Conservation (phyloP, 2,888 invertebrate species). For the Macrophya alboannulata region DNA sequence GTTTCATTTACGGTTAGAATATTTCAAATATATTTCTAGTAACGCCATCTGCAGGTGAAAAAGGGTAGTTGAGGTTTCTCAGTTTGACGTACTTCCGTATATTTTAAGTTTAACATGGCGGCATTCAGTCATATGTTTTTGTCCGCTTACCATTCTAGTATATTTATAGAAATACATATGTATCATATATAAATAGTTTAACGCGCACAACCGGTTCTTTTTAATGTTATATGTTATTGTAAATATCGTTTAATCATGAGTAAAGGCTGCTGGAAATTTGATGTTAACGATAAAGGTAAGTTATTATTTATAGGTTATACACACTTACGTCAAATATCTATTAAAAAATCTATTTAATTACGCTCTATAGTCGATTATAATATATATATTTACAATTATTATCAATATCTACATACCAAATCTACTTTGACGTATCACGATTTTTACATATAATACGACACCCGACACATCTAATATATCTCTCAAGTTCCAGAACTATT, state of each 20-base stretch:
- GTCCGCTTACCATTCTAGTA: slow-evolving; percentile 62
- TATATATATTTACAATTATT: neutral
- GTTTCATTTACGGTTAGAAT: slow-evolving; percentile 25
- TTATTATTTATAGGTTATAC: slow-evolving; percentile 55
- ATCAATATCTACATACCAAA: neutral
- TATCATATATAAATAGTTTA: slow-evolving; percentile 66
- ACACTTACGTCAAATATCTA: slow-evolving; percentile 41
- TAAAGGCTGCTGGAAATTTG: slow-evolving; percentile 76
- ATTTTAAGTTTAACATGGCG: slow-evolving; percentile 37
- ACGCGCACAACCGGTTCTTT: slow-evolving; percentile 57
- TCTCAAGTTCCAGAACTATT: neutral
- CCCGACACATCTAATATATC: neutral
- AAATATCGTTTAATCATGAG: slow-evolving; percentile 69
- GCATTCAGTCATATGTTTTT: slow-evolving; percentile 41
- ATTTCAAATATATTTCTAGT: slow-evolving; percentile 8
- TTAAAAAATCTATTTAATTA: neutral
- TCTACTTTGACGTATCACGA: neutral
- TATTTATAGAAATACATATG: slow-evolving; percentile 67
- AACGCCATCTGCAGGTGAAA: neutral
- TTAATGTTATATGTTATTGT: slow-evolving; percentile 45
- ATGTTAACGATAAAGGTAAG: slow-evolving; percentile 76
- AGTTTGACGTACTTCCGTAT: slow-evolving; percentile 34
- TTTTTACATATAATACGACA: neutral
- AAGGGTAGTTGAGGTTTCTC: neutral
- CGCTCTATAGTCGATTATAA: neutral